Base-by-base conservation (phyloP, 2,888 invertebrate species). In the Leptopilina myrica region DNA sequence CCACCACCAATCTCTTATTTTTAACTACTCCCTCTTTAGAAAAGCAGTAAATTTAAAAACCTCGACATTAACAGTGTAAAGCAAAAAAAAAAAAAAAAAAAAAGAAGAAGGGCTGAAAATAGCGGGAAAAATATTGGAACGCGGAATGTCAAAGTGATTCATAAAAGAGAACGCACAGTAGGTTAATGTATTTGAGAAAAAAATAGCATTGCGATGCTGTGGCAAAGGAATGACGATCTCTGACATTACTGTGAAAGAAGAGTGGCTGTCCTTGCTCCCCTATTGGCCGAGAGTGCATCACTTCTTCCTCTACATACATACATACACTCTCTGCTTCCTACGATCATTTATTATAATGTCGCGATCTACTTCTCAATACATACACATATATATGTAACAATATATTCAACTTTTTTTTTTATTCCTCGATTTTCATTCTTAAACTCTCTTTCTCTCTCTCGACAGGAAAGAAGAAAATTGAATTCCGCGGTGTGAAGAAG, bases 221-320 rank as follows among this genome's bases (percentile, higher is more conserved):
- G 43, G 40, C 43, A 11, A 49, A 69, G 53, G 69, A 69, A 69
- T 69, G n/a, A 69, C 69, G 53, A 69, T 69, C 69, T 69, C 53
- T 69, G 53, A 53, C 69, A 53, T 69, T 53, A 26, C 79, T 82
- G 81, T 79, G 79, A 80, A 82, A 83, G 80, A 82, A 80, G 78
- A 85, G 83, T 80, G 76, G 83, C 64, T 76, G 86, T 85, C 85
- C 86, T 86, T 85, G 85, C 82, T 83, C 85, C 81, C 79, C 81
- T 82, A 85, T 84, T 79, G 82, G 81, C 78, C 81, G 64, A 80
- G 80, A 81, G 69, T 33, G 49, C 80, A 82, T 77, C 80, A 79
- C 80, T 64, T 66, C 66, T 80, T 79, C 81, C 82, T 80, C 43
- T 43, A 43, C 43, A 33, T 33, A 33, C 43, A 33, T 33, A 33